Evolutionary conservation across 2,888 invertebrate species (phyloP).

Genomic region (Encarsia formosa): DNA sequence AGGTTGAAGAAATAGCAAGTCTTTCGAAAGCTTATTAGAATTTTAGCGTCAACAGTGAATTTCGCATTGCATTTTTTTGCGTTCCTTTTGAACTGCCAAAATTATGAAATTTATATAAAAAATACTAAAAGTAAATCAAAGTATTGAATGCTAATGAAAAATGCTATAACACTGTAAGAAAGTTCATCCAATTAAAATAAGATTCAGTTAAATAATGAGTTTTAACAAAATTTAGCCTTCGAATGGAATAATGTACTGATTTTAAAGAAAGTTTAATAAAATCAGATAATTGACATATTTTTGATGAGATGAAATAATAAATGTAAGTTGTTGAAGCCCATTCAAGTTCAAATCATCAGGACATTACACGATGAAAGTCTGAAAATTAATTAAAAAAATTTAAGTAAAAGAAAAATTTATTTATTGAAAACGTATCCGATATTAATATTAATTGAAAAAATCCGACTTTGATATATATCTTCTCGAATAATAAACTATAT

Average conservation of each 20-base stretch:
- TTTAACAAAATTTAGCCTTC: constrained; percentile 17
- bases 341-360: constrained; percentile 2
- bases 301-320: too few relatives aligned
- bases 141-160: background rate
- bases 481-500: too few relatives aligned
- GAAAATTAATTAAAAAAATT: constrained; percentile 14
- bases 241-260: constrained; percentile 19
- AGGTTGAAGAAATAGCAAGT: constrained; percentile 20
- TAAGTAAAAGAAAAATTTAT: constrained; percentile 4
- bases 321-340: too few relatives aligned
- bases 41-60: constrained; percentile 20
- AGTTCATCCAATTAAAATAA: constrained; percentile 18
- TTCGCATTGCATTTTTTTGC: constrained; percentile 26
- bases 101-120: constrained; percentile 24
- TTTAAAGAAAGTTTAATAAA: constrained; percentile 13
- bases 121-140: constrained; percentile 1
- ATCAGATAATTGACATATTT: too few relatives aligned
- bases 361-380: constrained; percentile 22
- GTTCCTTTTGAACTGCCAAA: constrained; percentile 29
- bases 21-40: constrained; percentile 25
- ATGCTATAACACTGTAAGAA: constrained; percentile 15
- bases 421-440: too few relatives aligned
- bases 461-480: too few relatives aligned
- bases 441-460: background rate
- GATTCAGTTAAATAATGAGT: background rate